Conservation (phyloP, 2,888 invertebrate genomes). For the Flexamia atlantica region DNA sequence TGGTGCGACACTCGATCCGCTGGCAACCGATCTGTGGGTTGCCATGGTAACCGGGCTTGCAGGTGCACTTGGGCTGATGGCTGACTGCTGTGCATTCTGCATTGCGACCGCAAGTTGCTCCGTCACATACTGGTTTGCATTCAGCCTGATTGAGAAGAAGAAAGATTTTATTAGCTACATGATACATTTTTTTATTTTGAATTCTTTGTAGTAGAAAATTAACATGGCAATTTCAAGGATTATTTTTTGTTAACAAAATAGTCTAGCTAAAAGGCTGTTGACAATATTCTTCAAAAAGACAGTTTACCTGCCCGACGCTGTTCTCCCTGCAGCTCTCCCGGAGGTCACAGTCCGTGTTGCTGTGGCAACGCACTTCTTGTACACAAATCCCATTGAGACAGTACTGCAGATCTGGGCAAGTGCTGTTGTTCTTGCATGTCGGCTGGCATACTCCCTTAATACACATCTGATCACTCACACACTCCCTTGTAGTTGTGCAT, state of each 20-base stretch:
- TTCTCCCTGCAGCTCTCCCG: constrained; percentile 86
- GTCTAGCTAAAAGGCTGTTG: no score
- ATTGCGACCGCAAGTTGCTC: constrained; percentile 87
- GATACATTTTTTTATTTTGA: no score
- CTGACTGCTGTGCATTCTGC: constrained; percentile 86
- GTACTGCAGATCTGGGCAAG: constrained; percentile 91
- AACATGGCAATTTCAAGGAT: no score
- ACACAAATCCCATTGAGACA: constrained; percentile 91
- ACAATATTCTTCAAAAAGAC: background rate
- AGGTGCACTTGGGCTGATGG: constrained; percentile 87
- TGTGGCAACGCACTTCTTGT: constrained; percentile 87
- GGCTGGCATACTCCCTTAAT: constrained; percentile 91
- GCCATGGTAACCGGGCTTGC: constrained; percentile 88
- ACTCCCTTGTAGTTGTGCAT: constrained; percentile 89
- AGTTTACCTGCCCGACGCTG: constrained; percentile 80
- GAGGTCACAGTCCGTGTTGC: constrained; percentile 84
- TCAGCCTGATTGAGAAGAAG: constrained; percentile 75
- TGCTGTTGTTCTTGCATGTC: constrained; percentile 87
- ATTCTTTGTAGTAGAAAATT: no score
- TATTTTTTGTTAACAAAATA: no score
- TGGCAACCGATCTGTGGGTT: constrained; percentile 85
- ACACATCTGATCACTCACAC: constrained; percentile 91
- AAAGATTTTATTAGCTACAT: no score
- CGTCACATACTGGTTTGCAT: constrained; percentile 87
- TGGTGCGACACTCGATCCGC: constrained; percentile 85